Conservation (phyloP, 2,888 invertebrate species). For the Spilosoma lubricipeda region DNA sequence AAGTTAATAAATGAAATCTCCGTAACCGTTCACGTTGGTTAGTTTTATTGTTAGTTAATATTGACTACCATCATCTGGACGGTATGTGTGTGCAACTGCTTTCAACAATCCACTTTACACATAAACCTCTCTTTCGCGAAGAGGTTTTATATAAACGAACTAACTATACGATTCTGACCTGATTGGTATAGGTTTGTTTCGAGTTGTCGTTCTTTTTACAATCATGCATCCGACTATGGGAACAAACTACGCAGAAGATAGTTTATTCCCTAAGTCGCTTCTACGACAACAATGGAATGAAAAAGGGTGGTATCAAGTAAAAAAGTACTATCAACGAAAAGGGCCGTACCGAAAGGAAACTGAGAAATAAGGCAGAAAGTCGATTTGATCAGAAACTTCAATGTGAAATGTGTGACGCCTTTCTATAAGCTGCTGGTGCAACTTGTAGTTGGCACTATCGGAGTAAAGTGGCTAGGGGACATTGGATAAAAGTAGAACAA, state of each 20-base stretch:
- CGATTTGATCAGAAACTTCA: neutral
- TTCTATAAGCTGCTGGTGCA: neutral
- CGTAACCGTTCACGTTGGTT: too few species aligned
- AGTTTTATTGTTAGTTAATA: too few species aligned
- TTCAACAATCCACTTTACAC: neutral
- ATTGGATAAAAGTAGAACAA: neutral
- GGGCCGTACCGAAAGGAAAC: neutral
- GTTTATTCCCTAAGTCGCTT: too few species aligned
- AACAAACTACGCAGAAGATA: too few species aligned
- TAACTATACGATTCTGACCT: neutral
- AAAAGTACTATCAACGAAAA: neutral
- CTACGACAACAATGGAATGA: too few species aligned
- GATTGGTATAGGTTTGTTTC: neutral
- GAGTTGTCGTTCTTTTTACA: too few species aligned
- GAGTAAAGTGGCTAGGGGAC: neutral
- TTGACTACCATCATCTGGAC: too few species aligned
- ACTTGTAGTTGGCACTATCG: neutral
- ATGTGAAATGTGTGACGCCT: neutral
- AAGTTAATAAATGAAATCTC: too few species aligned
- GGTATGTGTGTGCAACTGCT: too few species aligned
- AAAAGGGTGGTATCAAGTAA: too few species aligned
- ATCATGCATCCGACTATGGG: too few species aligned
- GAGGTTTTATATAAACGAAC: too few species aligned
- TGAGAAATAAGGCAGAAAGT: neutral
- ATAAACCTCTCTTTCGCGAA: neutral